These are phyloP conservation scores for Elgaria multicarinata DNA, from an alignment of 2,113 vertebrate genomes.

Conservation along the genomic window DNA sequence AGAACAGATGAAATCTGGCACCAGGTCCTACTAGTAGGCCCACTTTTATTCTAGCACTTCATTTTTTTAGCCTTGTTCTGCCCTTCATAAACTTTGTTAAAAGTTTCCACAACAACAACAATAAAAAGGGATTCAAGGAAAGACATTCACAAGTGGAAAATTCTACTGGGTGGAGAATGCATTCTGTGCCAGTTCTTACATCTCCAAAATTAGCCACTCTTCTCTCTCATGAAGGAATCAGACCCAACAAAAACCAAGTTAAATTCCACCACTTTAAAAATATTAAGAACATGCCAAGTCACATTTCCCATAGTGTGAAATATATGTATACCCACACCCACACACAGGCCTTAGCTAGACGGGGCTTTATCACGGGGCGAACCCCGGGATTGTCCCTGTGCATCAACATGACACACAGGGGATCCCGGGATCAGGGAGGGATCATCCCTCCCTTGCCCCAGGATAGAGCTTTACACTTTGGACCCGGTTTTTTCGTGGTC, in stretches of 20 bases:
- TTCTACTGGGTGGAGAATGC: conserved; percentile 39
- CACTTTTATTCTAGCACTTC: background rate
- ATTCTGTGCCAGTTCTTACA: conserved; percentile 38
- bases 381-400: no score
- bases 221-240: background rate
- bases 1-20: background rate
- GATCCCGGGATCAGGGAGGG: no score
- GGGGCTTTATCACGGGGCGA: no score
- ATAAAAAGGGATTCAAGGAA: conserved; percentile 53
- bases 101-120: conserved; percentile 52
- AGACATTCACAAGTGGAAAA: conserved; percentile 66
- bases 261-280: background rate
- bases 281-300: background rate
- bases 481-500: no score
- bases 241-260: background rate
- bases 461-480: no score
- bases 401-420: no score
- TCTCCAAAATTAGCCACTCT: background rate
- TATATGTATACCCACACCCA: no score
- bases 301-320: background rate
- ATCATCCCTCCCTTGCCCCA: no score
- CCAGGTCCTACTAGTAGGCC: background rate
- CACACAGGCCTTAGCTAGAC: no score
- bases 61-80: background rate
- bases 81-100: conserved; percentile 50